Percentiles rank a stretch among this genome's conserved stretches.
Evolutionary conservation across 1,140 invertebrate genomes (phyloP).

Genomic region (Danaus plexippus): DNA sequence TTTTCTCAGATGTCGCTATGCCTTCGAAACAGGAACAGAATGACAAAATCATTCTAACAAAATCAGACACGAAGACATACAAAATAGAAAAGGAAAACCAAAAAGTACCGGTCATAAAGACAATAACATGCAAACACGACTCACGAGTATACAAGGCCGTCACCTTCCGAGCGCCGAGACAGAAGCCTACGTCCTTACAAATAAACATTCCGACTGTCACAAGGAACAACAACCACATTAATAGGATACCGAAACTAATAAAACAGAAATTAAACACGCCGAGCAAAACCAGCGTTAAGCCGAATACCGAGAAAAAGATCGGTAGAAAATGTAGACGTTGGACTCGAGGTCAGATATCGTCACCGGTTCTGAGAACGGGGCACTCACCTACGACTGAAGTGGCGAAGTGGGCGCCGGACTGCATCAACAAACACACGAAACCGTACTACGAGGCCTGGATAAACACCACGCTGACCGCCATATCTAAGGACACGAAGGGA

Average conservation of each 20-base stretch:
- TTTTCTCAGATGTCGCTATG: neutral
- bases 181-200: constrained; percentile 17
- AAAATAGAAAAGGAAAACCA: constrained; percentile 3
- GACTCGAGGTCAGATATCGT: constrained; percentile 1
- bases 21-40: constrained; percentile 1
- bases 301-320: constrained; percentile 10
- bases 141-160: constrained; percentile 37
- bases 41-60: neutral
- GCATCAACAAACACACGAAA: constrained; percentile 34
- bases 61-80: no score
- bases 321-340: constrained; percentile 8
- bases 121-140: constrained; percentile 28
- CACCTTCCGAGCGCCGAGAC: constrained; percentile 31
- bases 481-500: constrained; percentile 27
- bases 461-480: constrained; percentile 35
- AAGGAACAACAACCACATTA: neutral
- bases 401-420: constrained; percentile 42
- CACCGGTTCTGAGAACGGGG: constrained; percentile 20
- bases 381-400: constrained; percentile 37
- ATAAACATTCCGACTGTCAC: constrained; percentile 31
- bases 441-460: constrained; percentile 59
- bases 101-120: constrained; percentile 33
- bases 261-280: constrained; percentile 5
- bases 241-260: constrained; percentile 8
- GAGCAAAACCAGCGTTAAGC: constrained; percentile 8